Evolutionary conservation across 2,797 vertebrate genomes (phyloP).

Genomic region (Holocentrus rufus): DNA sequence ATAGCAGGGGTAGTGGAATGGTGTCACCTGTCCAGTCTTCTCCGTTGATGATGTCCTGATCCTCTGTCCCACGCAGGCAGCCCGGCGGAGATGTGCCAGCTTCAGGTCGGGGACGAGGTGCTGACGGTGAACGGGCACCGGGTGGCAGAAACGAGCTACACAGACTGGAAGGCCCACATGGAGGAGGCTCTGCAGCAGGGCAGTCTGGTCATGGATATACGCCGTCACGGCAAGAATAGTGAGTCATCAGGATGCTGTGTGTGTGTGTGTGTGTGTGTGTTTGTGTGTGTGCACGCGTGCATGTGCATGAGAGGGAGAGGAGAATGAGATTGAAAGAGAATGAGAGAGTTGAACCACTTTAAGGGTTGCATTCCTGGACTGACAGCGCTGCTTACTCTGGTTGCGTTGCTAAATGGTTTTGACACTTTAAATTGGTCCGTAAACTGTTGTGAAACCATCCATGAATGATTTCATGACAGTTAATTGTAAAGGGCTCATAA

Average conservation of each 20-base stretch:
- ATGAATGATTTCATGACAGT: conserved; percentile 72
- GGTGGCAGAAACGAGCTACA: conserved; percentile 89
- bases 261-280: conserved; percentile 13
- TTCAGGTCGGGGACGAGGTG: conserved; percentile 91
- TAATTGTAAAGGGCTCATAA: conserved; percentile 43
- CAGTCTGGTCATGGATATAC: conserved; percentile 92
- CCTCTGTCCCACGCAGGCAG: conserved; percentile 80
- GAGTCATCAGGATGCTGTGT: conserved; percentile 65
- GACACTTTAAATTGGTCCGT: conserved; percentile 75
- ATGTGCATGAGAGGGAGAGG: not conserved
- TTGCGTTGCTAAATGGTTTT: conserved; percentile 71
- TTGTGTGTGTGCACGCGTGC: conserved; percentile 2
- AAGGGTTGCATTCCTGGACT: conserved; percentile 60
- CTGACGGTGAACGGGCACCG: conserved; percentile 86
- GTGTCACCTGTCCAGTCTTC: not conserved
- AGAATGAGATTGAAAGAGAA: conserved; percentile 17
- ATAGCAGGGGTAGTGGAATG: not conserved
- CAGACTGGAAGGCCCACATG: conserved; percentile 89
- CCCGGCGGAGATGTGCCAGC: conserved; percentile 90
- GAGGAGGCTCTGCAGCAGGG: conserved; percentile 87
- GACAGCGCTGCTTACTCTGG: conserved; percentile 61
- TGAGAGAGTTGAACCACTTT: conserved; percentile 37
- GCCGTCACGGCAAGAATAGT: conserved; percentile 92
- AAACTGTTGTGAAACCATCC: conserved; percentile 74
- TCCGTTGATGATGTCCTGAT: not conserved